A percentile compares a stretch with the other conserved stretches of the same genome.
These are phyloP conservation scores for Anhinga rufa DNA, from an alignment of 2,113 vertebrate species.

Conservation along the genomic window DNA sequence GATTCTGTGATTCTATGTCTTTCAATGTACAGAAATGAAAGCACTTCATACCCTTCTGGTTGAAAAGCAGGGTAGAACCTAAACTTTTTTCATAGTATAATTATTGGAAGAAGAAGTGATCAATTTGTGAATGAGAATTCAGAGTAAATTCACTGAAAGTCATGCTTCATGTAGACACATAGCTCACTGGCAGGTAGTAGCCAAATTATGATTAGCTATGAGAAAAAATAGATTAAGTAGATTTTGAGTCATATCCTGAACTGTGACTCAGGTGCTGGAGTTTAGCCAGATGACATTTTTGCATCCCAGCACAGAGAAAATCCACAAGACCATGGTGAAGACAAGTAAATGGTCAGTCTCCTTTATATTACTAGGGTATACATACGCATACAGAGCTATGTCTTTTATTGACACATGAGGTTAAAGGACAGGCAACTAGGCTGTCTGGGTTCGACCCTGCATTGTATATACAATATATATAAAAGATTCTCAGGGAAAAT, in stretches of 20 bases:
- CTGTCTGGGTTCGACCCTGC: neutral
- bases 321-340: neutral
- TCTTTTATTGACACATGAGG: neutral
- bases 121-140: neutral
- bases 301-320: neutral
- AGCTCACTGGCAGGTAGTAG: neutral
- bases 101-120: neutral
- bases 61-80: neutral
- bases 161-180: neutral
- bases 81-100: neutral
- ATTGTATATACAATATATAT: neutral
- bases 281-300: neutral
- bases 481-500: neutral
- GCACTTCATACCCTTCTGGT: neutral
- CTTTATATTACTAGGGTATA: neutral
- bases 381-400: neutral
- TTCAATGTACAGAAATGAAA: neutral
- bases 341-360: neutral
- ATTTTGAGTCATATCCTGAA: neutral
- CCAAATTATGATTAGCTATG: neutral
- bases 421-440: neutral
- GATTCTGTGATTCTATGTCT: neutral
- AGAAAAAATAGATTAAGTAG: neutral
- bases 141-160: neutral
- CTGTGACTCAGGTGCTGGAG: neutral